Evolutionary conservation across 1,140 invertebrate genomes (phyloP).

Genomic region (Antheraea pernyi): DNA sequence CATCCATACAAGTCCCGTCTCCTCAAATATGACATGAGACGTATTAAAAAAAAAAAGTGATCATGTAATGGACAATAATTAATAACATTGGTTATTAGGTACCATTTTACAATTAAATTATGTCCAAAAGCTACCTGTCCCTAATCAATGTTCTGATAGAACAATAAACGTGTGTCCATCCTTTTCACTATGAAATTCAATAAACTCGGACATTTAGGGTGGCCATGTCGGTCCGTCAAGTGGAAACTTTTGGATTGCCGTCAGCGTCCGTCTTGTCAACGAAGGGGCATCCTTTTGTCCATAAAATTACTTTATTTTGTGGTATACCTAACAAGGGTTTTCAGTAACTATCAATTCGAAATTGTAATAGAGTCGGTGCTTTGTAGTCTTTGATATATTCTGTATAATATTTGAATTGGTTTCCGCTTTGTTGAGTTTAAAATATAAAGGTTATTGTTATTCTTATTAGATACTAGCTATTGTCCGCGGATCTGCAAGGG

Average conservation of each 20-base stretch:
- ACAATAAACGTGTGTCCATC: slow-evolving; percentile 70
- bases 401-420: slow-evolving; percentile 43
- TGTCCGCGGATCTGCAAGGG: too few species aligned
- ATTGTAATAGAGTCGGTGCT: slow-evolving; percentile 61
- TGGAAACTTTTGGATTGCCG: slow-evolving; percentile 70
- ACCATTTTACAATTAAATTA: slow-evolving; percentile 27
- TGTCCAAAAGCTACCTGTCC: slow-evolving; percentile 37
- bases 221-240: slow-evolving; percentile 38
- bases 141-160: slow-evolving; percentile 51
- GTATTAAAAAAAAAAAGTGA: too few species aligned
- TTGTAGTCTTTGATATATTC: slow-evolving; percentile 64
- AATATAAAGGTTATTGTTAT: not conserved
- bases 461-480: not conserved
- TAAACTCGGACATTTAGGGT: slow-evolving; percentile 60
- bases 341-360: slow-evolving; percentile 64
- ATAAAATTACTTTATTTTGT: slow-evolving; percentile 70
- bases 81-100: not conserved
- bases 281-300: slow-evolving; percentile 67
- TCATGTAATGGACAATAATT: too few species aligned
- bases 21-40: too few species aligned
- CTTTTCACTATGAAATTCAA: slow-evolving; percentile 63
- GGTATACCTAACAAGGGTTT: slow-evolving; percentile 65
- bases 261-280: slow-evolving; percentile 39
- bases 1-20: too few species aligned
- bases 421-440: slow-evolving; percentile 37